Evolutionary conservation across 2,888 invertebrate genomes (phyloP), one percentile per base, ranked within the genome.

Genomic region (Patella depressa): DNA sequence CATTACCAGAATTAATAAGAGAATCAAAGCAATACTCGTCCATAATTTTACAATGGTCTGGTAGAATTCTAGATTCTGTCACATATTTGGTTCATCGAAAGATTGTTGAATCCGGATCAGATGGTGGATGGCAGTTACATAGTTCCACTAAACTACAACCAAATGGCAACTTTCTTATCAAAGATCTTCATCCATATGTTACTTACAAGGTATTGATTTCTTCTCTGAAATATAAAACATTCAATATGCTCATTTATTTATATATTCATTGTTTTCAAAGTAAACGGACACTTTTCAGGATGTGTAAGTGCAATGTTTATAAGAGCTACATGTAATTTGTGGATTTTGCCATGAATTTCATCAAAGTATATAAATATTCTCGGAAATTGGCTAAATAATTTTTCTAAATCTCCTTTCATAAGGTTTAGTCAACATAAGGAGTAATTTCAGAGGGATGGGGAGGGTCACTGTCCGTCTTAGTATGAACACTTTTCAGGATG

Each of bases 131-230:
- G 97, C 95, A 96, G 89, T 96, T 83, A n/a, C 85, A 86, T 75
- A 81, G 95, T 90, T 96, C 93, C 94, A 82, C 86, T 45, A 78
- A 81, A 17, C 80, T 82, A 71, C 73, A 82, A 53, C 69, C 79
- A 4, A 77, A 79, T 55, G 83, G 84, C 4, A 78, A 80, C 53
- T 81, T 90, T n/a, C 84, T 84, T 53, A 95, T 97, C 12, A 94
- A 95, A 83, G 94, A 95, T 84, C 93, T 98, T 73, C 94, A 95
- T 84, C 97, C 98, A 0, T 97, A 96, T 90, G 96, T 97, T 0
- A 96, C 96, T 90, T 98, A 98, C 90, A 94, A 95, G 93, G 97
- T 97, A 93, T 93, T 93, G 89, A 29, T 34, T 57, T 29, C 14
- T 45, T 45, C 45, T 45, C 45, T 9, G 7, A 70, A 59, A 24